phyloP scores from a whole-genome alignment of 2,797 vertebrate species.

The Thaleichthys pacificus region DNA sequence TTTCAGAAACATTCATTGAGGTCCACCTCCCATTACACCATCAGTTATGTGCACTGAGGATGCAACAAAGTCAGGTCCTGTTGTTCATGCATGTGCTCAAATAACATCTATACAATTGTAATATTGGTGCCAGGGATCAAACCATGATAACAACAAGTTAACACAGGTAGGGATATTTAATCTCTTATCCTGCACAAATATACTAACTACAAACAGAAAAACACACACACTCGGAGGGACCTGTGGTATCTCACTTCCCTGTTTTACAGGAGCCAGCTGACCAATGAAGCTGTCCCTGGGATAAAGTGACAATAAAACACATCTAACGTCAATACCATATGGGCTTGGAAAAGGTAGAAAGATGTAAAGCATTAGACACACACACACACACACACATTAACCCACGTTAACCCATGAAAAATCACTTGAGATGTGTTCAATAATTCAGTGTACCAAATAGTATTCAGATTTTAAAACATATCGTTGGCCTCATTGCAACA shows the following conservation, averaged over 20 bases:
- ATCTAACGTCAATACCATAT: conserved; percentile 60
- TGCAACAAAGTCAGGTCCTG: conserved; percentile 2
- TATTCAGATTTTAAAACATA: not conserved
- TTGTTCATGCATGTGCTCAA: conserved; percentile 5
- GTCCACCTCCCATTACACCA: conserved; percentile 51
- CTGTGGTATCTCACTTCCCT: conserved; percentile 56
- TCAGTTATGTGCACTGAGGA: conserved; percentile 18
- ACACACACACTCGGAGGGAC: conserved; percentile 13
- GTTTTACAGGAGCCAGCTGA: conserved; percentile 60
- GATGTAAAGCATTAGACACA: conserved; percentile 5
- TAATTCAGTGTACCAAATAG: not conserved
- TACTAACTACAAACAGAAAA: not conserved
- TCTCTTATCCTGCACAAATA: conserved; percentile 2
- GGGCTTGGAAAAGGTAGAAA: conserved; percentile 27
- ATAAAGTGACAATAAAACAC: conserved; percentile 62
- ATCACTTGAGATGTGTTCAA: not conserved
- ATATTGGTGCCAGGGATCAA: no score
- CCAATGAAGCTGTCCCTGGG: conserved; percentile 53
- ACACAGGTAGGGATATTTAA: no score
- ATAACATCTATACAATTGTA: no score
- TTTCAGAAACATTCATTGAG: conserved; percentile 48
- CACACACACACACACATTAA: conserved; percentile 13
- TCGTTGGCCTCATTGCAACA: no score
- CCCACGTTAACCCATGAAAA: no score
- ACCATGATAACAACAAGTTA: no score